Conservation (phyloP, 1,140 invertebrate species). For the Stegodyphus dumicola region DNA sequence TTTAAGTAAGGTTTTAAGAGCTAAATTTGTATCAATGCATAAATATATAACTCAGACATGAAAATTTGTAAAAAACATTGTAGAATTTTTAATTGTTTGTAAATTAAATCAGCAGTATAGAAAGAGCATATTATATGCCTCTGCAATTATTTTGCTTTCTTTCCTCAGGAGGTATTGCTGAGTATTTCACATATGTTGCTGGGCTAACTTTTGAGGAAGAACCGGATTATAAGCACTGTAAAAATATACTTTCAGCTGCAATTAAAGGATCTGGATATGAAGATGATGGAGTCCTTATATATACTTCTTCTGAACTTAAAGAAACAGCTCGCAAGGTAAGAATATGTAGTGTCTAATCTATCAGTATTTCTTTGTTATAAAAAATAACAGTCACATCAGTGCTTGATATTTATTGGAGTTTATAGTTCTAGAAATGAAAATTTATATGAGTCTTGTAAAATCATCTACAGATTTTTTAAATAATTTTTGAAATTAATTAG, state of each 20-base stretch:
- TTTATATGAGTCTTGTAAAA: too few relatives aligned
- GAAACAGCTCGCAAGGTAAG: conserved; percentile 51
- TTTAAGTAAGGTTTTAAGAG: too few relatives aligned
- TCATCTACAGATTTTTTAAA: too few relatives aligned
- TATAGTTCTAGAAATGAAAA: too few relatives aligned
- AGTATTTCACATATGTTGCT: conserved; percentile 78
- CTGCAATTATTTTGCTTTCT: background rate
- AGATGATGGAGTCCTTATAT: conserved; percentile 66
- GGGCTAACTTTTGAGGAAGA: conserved; percentile 77
- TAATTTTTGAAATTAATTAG: too few relatives aligned
- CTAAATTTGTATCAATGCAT: too few relatives aligned
- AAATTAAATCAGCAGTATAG: too few relatives aligned
- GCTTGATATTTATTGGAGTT: background rate
- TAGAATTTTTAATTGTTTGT: too few relatives aligned
- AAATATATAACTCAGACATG: too few relatives aligned
- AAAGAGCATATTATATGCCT: too few relatives aligned
- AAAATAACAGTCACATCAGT: background rate
- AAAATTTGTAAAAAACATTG: too few relatives aligned
- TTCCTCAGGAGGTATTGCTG: conserved; percentile 45
- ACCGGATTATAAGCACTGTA: conserved; percentile 76
- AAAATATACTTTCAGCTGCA: conserved; percentile 49
- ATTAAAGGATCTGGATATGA: conserved; percentile 69
- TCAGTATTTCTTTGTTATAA: background rate
- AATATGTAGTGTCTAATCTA: background rate
- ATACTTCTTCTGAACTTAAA: conserved; percentile 64